Base-by-base conservation (phyloP, 2,113 vertebrate genomes). In the Hypanus sabinus region DNA sequence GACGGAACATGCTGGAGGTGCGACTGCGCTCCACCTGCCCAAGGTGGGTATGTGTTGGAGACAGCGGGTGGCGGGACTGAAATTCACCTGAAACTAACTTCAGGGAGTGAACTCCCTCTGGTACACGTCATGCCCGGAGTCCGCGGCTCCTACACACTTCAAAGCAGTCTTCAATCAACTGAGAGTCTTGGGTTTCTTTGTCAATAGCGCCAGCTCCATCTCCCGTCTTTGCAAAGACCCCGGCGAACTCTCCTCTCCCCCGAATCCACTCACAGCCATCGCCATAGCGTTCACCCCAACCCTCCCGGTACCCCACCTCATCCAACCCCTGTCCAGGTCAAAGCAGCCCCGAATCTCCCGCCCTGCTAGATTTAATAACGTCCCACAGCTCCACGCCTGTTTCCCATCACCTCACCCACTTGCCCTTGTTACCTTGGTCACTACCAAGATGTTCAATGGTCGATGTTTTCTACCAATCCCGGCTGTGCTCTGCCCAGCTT, bases 1-100 rank as follows among this genome's bases (percentile, higher is more conserved):
- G 94, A 94, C 96, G 95, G 94, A 97, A 98, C 97, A 98, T 98
- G 16, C 73, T 90, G 85, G 57, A 65, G 46, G 22, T 46, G 71
- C 20, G 81, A 55, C 8, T 27, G 46, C 10, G 46, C 3, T 65
- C 18, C 94, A 33, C 60, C 22, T 79, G 5, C 9, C 10, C 20
- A 27, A 70, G 88, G 36, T 38, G 24, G 30, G 90, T 33, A 30
- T 60, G 36, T 71, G 55, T 80, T 55, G 55, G 94, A 94, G 91
- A 79, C 92, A 83, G 80, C 27, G 83, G 68, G 24, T 12, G 55
- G 55, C 83, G 46, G 91, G 46, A 71, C 24, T 5, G 14, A n/a
- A 70, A 80, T 27, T 65, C 36, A 80, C 79, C 80, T 79, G 80
- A 14, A 87, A 85, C 76, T 70, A 22, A 94, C 57, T 77, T 16